phyloP scores from a whole-genome alignment of 2,797 vertebrate species.

The Bryconaethiops microstoma region DNA sequence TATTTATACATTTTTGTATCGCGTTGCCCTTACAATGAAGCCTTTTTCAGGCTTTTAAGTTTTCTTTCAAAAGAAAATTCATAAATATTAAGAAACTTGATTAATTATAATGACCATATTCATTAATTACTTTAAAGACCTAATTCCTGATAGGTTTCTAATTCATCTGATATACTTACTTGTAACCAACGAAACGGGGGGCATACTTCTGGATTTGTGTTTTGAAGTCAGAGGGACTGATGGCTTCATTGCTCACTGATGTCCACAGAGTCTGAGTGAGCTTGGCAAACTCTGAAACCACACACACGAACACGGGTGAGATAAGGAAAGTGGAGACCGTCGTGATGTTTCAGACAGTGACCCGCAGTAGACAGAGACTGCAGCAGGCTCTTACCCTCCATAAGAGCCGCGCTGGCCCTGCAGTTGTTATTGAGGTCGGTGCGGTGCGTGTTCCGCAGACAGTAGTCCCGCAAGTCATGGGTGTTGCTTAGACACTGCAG shows the following conservation, averaged over 20 bases:
- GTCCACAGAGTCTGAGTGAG: conserved; percentile 93
- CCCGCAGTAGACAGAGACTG: background rate
- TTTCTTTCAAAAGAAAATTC: too few relatives aligned
- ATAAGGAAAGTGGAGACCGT: background rate
- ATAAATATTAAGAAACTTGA: too few relatives aligned
- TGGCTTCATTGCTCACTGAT: conserved; percentile 82
- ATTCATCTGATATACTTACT: conserved; percentile 75
- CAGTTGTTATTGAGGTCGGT: conserved; percentile 86
- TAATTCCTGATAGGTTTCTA: too few relatives aligned
- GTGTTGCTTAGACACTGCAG: conserved; percentile 98
- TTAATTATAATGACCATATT: too few relatives aligned
- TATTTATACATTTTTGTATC: background rate
- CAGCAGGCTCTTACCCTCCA: conserved; percentile 82
- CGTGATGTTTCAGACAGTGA: background rate
- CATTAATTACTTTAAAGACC: too few relatives aligned
- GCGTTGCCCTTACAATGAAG: background rate
- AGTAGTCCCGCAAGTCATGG: conserved; percentile 91
- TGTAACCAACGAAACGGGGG: conserved; percentile 94
- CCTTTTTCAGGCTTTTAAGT: too few relatives aligned
- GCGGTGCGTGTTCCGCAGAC: conserved; percentile 85
- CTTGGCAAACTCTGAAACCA: conserved; percentile 87
- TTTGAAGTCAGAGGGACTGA: conserved; percentile 94
- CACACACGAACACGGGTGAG: background rate
- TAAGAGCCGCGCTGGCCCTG: conserved; percentile 81
- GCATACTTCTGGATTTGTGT: conserved; percentile 95